Percentiles rank a stretch among this genome's conserved stretches.
These are phyloP conservation scores for Protonibea diacanthus DNA, from an alignment of 2,797 vertebrate genomes.

Conservation along the genomic window DNA sequence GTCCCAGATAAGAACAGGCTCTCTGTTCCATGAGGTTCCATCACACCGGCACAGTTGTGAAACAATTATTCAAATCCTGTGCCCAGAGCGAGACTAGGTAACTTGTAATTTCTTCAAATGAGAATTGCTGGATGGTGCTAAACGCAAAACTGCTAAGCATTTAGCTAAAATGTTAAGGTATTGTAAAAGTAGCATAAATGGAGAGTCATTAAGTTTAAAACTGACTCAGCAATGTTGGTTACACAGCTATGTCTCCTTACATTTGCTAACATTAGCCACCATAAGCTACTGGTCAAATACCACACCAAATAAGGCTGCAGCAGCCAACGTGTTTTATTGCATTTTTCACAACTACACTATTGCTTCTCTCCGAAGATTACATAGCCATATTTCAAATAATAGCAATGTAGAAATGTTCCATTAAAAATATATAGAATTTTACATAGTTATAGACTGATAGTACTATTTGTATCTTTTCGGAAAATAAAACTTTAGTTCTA, in stretches of 20 bases:
- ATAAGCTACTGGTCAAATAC: not conserved
- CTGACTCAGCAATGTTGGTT: not conserved
- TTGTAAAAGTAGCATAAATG: not conserved
- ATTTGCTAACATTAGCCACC: not conserved
- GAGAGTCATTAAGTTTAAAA: not conserved
- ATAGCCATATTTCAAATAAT: not conserved
- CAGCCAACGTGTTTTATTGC: not conserved
- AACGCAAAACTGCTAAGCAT: not conserved
- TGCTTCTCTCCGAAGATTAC: not conserved
- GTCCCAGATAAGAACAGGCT: conserved; percentile 4
- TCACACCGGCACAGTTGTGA: not conserved
- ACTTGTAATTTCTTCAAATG: not conserved
- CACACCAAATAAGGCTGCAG: not conserved
- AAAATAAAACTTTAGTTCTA: not conserved
- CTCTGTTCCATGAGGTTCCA: not conserved
- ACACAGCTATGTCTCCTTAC: not conserved
- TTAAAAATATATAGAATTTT: not conserved
- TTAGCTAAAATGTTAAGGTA: not conserved
- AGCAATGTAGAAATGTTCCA: not conserved
- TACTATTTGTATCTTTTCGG: not conserved
- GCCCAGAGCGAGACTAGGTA: not conserved
- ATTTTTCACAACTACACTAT: not conserved
- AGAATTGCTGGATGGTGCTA: not conserved
- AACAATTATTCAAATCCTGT: not conserved
- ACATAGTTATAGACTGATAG: not conserved